A percentile compares a stretch with the other conserved stretches of the same genome.
phyloP scores from a whole-genome alignment of 1,140 invertebrate genomes.

The Drosophila saltans region DNA sequence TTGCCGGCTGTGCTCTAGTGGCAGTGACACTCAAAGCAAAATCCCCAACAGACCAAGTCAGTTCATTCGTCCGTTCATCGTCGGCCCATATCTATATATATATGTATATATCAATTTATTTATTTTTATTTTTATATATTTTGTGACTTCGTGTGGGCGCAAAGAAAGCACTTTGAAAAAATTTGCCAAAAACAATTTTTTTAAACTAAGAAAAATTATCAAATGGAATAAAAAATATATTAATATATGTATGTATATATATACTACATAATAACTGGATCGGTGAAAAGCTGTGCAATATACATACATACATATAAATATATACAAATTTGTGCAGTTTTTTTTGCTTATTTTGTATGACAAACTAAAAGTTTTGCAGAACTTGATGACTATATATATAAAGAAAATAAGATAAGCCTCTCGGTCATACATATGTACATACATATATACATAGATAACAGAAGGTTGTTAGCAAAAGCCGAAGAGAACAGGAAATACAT shows the following conservation, averaged over 20 bases:
- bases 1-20: constrained; percentile 59
- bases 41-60: constrained; percentile 55
- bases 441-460: constrained; percentile 11
- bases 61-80: constrained; percentile 53
- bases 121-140: constrained; percentile 8
- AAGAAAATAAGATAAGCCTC: constrained; percentile 54
- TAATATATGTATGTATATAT: constrained; percentile 11
- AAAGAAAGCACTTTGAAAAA: constrained; percentile 6
- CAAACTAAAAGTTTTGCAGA: constrained; percentile 54
- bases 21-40: constrained; percentile 70
- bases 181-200: constrained; percentile 5
- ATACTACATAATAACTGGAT: constrained; percentile 56
- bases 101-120: constrained; percentile 8
- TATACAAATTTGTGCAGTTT: constrained; percentile 39
- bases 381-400: constrained; percentile 48
- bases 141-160: constrained; percentile 6
- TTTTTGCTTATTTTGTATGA: constrained; percentile 41
- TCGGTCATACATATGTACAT: background rate
- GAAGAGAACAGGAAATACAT: constrained; percentile 15
- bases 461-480: constrained; percentile 49
- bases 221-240: constrained; percentile 9
- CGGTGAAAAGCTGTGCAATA: background rate
- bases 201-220: background rate
- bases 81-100: constrained; percentile 25
- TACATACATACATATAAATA: too few relatives aligned